Conservation (phyloP, 2,113 vertebrate genomes). For the Bufo gargarizans region DNA sequence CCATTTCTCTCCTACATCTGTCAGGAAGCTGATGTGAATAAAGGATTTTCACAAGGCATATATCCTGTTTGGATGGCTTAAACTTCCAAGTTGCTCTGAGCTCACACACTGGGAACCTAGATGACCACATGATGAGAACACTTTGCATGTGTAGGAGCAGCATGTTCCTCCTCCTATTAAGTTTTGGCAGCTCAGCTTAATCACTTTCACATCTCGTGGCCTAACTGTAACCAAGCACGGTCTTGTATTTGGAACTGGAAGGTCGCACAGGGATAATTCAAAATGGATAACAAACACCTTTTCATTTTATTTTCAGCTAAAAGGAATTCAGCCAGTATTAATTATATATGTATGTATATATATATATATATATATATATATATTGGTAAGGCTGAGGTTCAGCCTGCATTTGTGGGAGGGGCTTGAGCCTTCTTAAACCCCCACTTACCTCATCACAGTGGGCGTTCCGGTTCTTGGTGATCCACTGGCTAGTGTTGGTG, state of each 20-base stretch:
- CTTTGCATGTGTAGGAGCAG: conserved; percentile 49
- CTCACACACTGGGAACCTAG: conserved; percentile 54
- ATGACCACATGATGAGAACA: conserved; percentile 45
- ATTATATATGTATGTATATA: not conserved
- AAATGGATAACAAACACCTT: conserved; percentile 16
- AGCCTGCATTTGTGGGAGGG: too few species aligned
- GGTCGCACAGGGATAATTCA: conserved; percentile 28
- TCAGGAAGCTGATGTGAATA: conserved; percentile 52
- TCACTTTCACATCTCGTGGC: conserved; percentile 33
- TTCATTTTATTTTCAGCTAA: conserved; percentile 1
- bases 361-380: not conserved
- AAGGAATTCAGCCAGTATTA: not conserved
- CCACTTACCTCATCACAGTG: too few species aligned
- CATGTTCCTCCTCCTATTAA: conserved; percentile 47
- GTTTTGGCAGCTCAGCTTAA: conserved; percentile 44
- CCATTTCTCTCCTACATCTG: conserved; percentile 51
- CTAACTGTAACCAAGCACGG: conserved; percentile 33
- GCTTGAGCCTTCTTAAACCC: too few species aligned
- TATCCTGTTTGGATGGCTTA: conserved; percentile 55
- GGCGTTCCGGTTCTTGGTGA: too few species aligned
- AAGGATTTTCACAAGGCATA: conserved; percentile 57
- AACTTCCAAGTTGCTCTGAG: conserved; percentile 51
- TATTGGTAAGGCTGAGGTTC: too few species aligned
- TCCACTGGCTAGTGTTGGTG: too few species aligned
- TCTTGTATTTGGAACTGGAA: conserved; percentile 13